Base-by-base conservation (phyloP, 1,140 invertebrate genomes). In the Lineus longissimus region DNA sequence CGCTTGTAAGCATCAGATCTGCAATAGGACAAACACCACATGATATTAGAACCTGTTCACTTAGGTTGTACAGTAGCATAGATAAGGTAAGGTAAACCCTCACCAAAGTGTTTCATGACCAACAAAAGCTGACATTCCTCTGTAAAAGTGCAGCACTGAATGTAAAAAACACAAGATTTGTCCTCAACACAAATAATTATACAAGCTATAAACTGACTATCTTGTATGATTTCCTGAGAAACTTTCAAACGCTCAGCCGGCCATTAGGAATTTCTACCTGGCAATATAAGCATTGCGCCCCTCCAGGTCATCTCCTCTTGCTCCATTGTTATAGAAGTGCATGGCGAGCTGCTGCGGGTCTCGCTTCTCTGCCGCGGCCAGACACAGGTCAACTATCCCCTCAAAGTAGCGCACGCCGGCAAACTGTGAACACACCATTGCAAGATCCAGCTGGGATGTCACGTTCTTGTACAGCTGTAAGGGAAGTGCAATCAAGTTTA, bases 1-100 rank as follows among this genome's bases (percentile, higher is more conserved):
- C 93, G 89, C 71, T 92, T 91, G 77, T 97, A 96, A 73, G 91
- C 92, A 74, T 92, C 91, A 86, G 90, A 87, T 73, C 93, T 91
- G 71, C 60, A 78, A 72, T 56, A 29, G 57, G 67, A 62, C 31
- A 47, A 41, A n/a, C n/a, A n/a, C n/a, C n/a, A 65, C 61, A n/a
- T n/a, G n/a, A n/a, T n/a, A n/a, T n/a, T n/a, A n/a, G n/a, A n/a
- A n/a, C n/a, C n/a, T n/a, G n/a, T n/a, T n/a, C n/a, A n/a, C n/a
- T n/a, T n/a, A n/a, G n/a, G n/a, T n/a, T n/a, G n/a, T n/a, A n/a
- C n/a, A n/a, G n/a, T n/a, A n/a, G n/a, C n/a, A n/a, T n/a, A n/a
- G n/a, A n/a, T n/a, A n/a, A n/a, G n/a, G n/a, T n/a, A n/a, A n/a
- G n/a, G n/a, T n/a, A n/a, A n/a, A n/a, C n/a, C n/a, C n/a, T n/a